A percentile compares a stretch with the other conserved stretches of the same genome.
Evolutionary conservation across 2,888 invertebrate genomes (phyloP).

Genomic region (Tetrapedia diversipes): DNA sequence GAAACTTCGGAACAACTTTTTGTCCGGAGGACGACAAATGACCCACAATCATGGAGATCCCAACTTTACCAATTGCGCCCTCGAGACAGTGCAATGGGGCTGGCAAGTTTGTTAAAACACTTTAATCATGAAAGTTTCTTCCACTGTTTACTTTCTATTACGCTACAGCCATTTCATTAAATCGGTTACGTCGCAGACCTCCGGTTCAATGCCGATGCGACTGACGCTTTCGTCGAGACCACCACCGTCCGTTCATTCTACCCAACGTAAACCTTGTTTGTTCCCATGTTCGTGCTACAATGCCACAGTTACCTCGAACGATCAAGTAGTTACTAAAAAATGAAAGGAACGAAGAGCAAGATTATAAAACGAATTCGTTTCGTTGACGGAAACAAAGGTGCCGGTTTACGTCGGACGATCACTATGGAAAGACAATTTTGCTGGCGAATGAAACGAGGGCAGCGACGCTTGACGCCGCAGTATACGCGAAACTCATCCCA

Average conservation of each 20-base stretch:
- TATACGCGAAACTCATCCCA: conserved; percentile 3
- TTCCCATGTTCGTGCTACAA: too few relatives aligned
- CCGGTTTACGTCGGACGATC: conserved; percentile 4
- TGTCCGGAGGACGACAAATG: conserved; percentile 39
- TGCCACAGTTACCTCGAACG: background rate
- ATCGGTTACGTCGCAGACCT: conserved; percentile 16
- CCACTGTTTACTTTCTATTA: conserved; percentile 58
- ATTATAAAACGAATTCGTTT: background rate
- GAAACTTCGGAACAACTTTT: conserved; percentile 61
- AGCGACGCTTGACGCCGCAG: conserved; percentile 4
- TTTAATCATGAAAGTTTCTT: conserved; percentile 59
- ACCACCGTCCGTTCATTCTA: background rate
- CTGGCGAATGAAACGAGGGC: conserved; percentile 10
- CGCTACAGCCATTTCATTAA: conserved; percentile 42
- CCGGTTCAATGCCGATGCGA: conserved; percentile 13
- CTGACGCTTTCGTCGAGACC: conserved; percentile 13
- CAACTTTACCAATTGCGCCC: conserved; percentile 65
- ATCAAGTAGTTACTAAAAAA: background rate
- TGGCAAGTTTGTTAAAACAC: conserved; percentile 52
- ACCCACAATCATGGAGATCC: conserved; percentile 50
- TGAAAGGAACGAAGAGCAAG: background rate
- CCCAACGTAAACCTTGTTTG: background rate
- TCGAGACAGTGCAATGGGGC: conserved; percentile 36
- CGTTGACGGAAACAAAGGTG: too few relatives aligned
- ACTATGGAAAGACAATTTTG: conserved; percentile 45